Percentiles rank a stretch among this genome's conserved stretches.
These are phyloP conservation scores for Natator depressus DNA, from an alignment of 2,113 vertebrate species.

Conservation along the genomic window DNA sequence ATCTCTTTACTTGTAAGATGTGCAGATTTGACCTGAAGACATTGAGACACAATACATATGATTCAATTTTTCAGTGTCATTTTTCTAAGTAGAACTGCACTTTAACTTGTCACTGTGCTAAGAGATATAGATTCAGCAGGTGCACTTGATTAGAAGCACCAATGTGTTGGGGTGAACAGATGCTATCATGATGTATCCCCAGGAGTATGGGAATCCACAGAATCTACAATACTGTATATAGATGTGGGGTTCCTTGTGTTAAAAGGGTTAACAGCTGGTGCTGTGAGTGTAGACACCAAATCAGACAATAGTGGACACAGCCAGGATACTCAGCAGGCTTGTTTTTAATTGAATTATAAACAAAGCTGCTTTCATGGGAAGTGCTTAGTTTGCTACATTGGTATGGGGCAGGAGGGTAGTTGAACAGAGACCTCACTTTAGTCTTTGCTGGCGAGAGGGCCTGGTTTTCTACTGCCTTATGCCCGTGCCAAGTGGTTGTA, in stretches of 20 bases:
- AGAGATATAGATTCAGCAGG: neutral
- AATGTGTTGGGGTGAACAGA: neutral
- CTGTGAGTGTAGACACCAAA: neutral
- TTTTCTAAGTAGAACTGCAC: neutral
- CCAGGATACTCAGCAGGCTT: constrained; percentile 6
- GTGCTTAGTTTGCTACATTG: constrained; percentile 10
- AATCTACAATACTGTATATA: neutral
- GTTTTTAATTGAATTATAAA: constrained; percentile 46
- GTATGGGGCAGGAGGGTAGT: neutral
- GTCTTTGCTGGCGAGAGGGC: neutral
- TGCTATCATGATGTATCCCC: neutral
- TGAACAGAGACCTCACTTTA: neutral
- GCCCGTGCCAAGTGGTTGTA: neutral
- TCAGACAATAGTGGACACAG: constrained; percentile 30
- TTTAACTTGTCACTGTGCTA: neutral
- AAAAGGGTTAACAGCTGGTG: constrained; percentile 40
- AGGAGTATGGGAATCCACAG: neutral
- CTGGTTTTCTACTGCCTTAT: neutral
- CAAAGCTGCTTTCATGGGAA: constrained; percentile 58
- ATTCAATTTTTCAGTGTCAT: neutral
- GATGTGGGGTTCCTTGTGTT: neutral
- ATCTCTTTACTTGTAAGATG: neutral
- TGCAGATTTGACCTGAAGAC: neutral
- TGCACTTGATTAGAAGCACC: neutral
- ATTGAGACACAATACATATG: neutral